Evolutionary conservation across 2,888 invertebrate genomes (phyloP), one percentile per base, ranked within the genome.

Genomic region (Boloria euphrosyne): DNA sequence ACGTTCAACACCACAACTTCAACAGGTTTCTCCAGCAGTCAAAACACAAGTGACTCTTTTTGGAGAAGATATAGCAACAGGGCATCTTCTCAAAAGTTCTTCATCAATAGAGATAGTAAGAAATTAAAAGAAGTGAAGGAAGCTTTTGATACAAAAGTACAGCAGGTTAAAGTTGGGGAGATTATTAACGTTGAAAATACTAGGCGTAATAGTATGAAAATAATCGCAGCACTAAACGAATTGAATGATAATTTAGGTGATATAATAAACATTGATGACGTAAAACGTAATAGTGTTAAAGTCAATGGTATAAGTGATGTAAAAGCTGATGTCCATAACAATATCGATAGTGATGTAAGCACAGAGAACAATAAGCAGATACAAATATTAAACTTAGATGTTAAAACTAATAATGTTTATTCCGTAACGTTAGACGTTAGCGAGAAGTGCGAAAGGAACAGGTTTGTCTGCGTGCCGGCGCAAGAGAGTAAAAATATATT

Each of bases 1-100:
- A 95, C 95, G 3, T 93, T 95, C 82, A 93, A 94, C 73, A 93
- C 94, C 47, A 94, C 94, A 0, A 94, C 95, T 0, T 94, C 94
- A 0, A 94, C 94, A 13, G 93, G 93, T 5, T 93, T 93, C 66
- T 93, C 93, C 0, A 93, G 93, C 69, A 93, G 93, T 69, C 94
- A 94, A 64, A 92, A 93, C 52, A 93, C 93, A 0, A 93, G 93
- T 0, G 94, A 94, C 64, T 93, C 94, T 0, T 94, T 94, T 75
- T 94, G 95, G 93, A 93, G 94, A 75, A 80, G 94, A 44, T 94
- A 94, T 74, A 94, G 94, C 73, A 93, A 93, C 66, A 83, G 91
- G 76, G 80, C 89, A 0, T 89, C 88, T 0, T 92, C 92, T 0
- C 89, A 88, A 69, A 91, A 85, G 70, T 84, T 85, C 49, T 76